Base-by-base conservation (phyloP, 2,113 vertebrate genomes). In the Pluvianellus socialis region DNA sequence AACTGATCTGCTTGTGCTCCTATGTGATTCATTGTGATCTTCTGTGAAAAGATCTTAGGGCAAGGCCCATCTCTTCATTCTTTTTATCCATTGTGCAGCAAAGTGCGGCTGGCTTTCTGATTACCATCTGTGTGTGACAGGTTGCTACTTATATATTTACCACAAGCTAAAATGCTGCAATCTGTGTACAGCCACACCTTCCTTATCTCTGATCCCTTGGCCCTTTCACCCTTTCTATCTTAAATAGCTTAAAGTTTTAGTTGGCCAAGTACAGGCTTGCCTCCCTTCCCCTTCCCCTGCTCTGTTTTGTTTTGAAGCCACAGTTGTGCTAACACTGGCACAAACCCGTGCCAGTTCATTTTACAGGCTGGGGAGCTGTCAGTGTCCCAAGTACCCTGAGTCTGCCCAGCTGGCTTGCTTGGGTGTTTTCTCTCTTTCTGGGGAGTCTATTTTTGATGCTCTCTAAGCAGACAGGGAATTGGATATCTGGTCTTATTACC, bases 371-470 rank as follows among this genome's bases (percentile, higher is more conserved):
- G 72, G 88, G 86, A 91, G 73, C 91, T 96, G 88, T 79, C 91
- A 92, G 62, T 79, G 92, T 68, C 91, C 92, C 91, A 92, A 38
- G 80, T 28, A 56, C 53, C 53, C 83, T 0, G 20, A 32, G 42
- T 49, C 63, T 92, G 53, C 88, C 91, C 89, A 58, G 83, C 80
- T 95, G 94, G 84, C 88, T 93, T 7, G 0, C 79, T 79, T 44
- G 70, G 56, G 22, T 79, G 88, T 88, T 95, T 93, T 92, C 86
- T 94, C 65, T 90, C 92, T 79, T 67, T 91, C 47, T 0, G 0
- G 5, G 84, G 72, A 91, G 76, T 95, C 83, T 94, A 85, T 95
- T 97, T 97, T 95, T 91, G 77, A 59, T 62, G 47, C 55, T 91
- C 32, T 47, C 42, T 70, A 40, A 74, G 86, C 71, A 91, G 80